phyloP scores from a whole-genome alignment of 2,888 invertebrate species.

The Hyposoter didymator region DNA sequence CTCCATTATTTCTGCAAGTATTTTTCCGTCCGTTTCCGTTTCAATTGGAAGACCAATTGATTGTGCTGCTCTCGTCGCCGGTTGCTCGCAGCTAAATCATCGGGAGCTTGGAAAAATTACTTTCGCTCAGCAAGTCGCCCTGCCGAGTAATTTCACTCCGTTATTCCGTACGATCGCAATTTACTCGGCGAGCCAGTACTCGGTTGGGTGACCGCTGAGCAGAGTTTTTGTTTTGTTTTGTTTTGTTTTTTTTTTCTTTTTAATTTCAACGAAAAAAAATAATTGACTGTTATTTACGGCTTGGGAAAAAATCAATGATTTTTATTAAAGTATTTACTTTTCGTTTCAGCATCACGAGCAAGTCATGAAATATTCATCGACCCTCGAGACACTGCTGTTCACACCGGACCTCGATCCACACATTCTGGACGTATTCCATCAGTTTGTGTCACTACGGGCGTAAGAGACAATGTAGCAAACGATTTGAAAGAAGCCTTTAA shows the following conservation, averaged over 20 bases:
- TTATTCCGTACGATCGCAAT: too few relatives aligned
- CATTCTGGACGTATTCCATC: conserved; percentile 98
- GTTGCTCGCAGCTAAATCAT: too few relatives aligned
- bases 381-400: conserved; percentile 97
- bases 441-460: conserved; percentile 95
- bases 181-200: not conserved
- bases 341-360: conserved; percentile 96
- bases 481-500: conserved; percentile 19
- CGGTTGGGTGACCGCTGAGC: not conserved
- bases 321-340: conserved; percentile 64
- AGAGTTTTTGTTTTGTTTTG: too few relatives aligned
- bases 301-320: not conserved
- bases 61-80: too few relatives aligned
- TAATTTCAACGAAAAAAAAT: not conserved
- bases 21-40: too few relatives aligned
- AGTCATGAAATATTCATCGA: conserved; percentile 98
- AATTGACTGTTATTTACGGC: not conserved
- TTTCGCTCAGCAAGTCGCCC: too few relatives aligned
- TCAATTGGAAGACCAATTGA: too few relatives aligned
- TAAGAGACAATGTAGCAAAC: conserved; percentile 82
- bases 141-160: not conserved
- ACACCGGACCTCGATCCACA: conserved; percentile 98
- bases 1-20: not conserved
- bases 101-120: too few relatives aligned
- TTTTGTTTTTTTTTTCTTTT: conserved; percentile 8